Percentiles rank a stretch among this genome's conserved stretches.
phyloP scores from a whole-genome alignment of 2,888 invertebrate species.

The Drosophila greeni region DNA sequence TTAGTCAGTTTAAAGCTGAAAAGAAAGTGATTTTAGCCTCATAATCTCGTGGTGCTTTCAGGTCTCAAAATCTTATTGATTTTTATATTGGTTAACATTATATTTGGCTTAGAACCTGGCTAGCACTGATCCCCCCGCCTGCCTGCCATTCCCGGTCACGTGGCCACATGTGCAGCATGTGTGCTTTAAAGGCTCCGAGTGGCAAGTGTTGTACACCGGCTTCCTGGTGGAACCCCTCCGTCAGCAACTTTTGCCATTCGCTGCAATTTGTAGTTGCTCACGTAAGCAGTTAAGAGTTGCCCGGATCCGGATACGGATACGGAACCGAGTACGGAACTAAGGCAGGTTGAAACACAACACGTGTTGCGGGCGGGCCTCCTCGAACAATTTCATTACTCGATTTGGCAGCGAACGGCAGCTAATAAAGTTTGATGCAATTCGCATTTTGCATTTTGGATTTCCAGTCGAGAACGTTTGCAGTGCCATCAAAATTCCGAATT shows the following conservation, averaged over 20 bases:
- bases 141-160: conserved; percentile 45
- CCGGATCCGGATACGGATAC: conserved; percentile 1
- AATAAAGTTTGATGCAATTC: conserved; percentile 46
- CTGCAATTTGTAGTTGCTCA: conserved; percentile 54
- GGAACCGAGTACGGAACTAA: background rate
- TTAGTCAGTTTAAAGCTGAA: background rate
- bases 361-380: conserved; percentile 24
- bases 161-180: conserved; percentile 50
- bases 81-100: background rate
- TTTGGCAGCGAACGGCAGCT: conserved; percentile 17
- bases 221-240: conserved; percentile 16
- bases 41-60: background rate
- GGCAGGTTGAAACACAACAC: conserved; percentile 37
- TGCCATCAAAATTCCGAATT: conserved; percentile 49
- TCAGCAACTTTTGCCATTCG: conserved; percentile 34
- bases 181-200: conserved; percentile 36
- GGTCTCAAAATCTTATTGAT: background rate
- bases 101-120: background rate
- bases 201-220: conserved; percentile 38
- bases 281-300: conserved; percentile 48
- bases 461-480: conserved; percentile 8
- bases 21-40: background rate
- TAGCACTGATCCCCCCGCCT: background rate
- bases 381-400: conserved; percentile 34
- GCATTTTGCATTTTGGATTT: conserved; percentile 28